Conservation (phyloP, 2,797 vertebrate species). For the Hydrophis major region DNA sequence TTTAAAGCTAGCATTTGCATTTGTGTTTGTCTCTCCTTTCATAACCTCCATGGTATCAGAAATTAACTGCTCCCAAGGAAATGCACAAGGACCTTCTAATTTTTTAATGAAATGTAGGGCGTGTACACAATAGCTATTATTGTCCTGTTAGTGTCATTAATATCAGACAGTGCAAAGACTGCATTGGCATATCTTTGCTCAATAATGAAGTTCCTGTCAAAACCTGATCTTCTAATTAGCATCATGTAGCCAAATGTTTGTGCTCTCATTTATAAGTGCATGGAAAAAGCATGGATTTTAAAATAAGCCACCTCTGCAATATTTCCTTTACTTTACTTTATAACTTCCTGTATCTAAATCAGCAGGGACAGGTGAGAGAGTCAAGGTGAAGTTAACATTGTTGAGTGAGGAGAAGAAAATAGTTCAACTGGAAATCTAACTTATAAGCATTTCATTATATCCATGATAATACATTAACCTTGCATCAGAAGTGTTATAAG, state of each 20-base stretch:
- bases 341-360: slow-evolving; percentile 24
- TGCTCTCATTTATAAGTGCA: slow-evolving; percentile 60
- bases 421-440: slow-evolving; percentile 35
- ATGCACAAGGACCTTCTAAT: slow-evolving; percentile 18
- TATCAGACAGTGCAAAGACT: slow-evolving; percentile 37
- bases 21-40: neutral
- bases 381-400: slow-evolving; percentile 25
- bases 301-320: slow-evolving; percentile 40
- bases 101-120: slow-evolving; percentile 1
- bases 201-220: slow-evolving; percentile 49
- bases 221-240: slow-evolving; percentile 58
- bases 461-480: slow-evolving; percentile 47
- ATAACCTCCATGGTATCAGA: slow-evolving; percentile 4
- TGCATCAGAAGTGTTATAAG: slow-evolving; percentile 43
- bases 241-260: slow-evolving; percentile 49
- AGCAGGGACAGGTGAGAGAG: neutral
- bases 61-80: neutral
- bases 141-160: slow-evolving; percentile 30
- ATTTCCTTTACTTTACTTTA: slow-evolving; percentile 15
- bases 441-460: slow-evolving; percentile 43
- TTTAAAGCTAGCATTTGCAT: neutral
- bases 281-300: slow-evolving; percentile 43
- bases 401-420: neutral
- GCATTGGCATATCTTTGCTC: slow-evolving; percentile 38
- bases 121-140: slow-evolving; percentile 20